These are phyloP conservation scores for Caranx ignobilis DNA, from an alignment of 2,113 vertebrate species.

Conservation along the genomic window DNA sequence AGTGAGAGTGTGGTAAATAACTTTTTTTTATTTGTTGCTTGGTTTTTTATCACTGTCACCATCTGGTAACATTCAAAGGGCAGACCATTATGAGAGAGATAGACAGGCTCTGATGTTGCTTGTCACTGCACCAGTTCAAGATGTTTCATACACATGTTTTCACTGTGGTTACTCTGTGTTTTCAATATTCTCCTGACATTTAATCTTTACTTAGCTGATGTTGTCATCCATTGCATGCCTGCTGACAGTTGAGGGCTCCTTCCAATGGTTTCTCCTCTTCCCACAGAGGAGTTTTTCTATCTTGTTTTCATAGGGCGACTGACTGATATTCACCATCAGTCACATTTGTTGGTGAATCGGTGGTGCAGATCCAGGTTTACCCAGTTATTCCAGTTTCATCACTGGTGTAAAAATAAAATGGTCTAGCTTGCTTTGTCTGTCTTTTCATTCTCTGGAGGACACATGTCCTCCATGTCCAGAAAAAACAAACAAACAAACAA, in stretches of 20 bases:
- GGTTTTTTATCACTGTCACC: not conserved
- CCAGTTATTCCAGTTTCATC: too few relatives aligned
- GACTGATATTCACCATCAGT: not conserved
- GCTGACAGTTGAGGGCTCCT: not conserved
- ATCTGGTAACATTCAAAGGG: too few relatives aligned
- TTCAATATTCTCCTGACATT: not conserved
- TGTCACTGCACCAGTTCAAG: not conserved
- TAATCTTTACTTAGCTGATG: not conserved
- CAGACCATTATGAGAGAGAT: too few relatives aligned
- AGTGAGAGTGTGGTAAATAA: not conserved
- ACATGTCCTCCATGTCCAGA: not conserved
- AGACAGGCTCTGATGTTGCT: too few relatives aligned
- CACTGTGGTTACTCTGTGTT: not conserved
- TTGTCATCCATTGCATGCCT: not conserved
- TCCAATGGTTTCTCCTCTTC: not conserved
- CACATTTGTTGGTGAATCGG: not conserved
- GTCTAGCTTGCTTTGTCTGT: too few relatives aligned
- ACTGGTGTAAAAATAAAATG: too few relatives aligned
- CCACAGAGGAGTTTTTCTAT: not conserved
- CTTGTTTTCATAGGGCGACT: not conserved
- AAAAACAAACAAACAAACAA: not conserved
- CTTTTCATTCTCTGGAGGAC: not conserved
- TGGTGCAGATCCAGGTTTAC: too few relatives aligned
- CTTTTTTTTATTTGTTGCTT: not conserved
- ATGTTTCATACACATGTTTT: not conserved